A percentile compares a stretch with the other conserved stretches of the same genome.
These are phyloP conservation scores for Hylaea fasciaria DNA, from an alignment of 2,888 invertebrate genomes.

Conservation along the genomic window DNA sequence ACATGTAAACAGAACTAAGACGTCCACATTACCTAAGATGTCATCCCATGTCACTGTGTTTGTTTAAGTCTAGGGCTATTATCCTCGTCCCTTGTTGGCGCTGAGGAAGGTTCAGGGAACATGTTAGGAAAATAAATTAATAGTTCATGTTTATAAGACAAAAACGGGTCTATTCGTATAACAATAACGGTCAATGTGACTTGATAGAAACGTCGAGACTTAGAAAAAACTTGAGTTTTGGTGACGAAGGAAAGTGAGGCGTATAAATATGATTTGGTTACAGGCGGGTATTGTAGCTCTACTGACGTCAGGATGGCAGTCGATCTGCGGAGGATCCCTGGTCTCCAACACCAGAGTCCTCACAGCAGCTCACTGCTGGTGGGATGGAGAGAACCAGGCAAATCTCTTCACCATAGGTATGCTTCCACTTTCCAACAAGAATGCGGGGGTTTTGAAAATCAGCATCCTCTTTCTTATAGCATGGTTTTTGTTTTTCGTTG, in stretches of 20 bases:
- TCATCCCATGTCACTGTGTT: constrained; percentile 20
- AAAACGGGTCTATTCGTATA: too few species aligned
- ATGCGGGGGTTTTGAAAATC: too few species aligned
- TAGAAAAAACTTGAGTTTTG: too few species aligned
- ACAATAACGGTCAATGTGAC: too few species aligned
- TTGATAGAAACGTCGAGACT: too few species aligned
- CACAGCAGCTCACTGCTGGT: constrained; percentile 79
- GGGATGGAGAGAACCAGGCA: constrained; percentile 68
- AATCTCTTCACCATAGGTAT: constrained; percentile 53
- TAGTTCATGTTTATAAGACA: too few species aligned
- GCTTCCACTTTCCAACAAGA: too few species aligned
- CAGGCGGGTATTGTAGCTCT: constrained; percentile 69
- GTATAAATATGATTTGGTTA: constrained; percentile 15
- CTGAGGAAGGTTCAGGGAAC: not conserved
- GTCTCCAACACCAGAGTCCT: constrained; percentile 65
- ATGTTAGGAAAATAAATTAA: not conserved
- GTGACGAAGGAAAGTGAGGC: too few species aligned
- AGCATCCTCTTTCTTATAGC: too few species aligned
- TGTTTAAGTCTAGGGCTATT: constrained; percentile 13
- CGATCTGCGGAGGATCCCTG: constrained; percentile 73
- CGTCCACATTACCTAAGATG: constrained; percentile 13
- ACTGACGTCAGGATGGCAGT: constrained; percentile 62
- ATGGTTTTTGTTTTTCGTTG: too few species aligned
- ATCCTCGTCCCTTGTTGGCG: constrained; percentile 11
- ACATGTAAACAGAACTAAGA: constrained; percentile 22